Base-by-base conservation (phyloP, 2,113 vertebrate species). In the Pipa parva region DNA sequence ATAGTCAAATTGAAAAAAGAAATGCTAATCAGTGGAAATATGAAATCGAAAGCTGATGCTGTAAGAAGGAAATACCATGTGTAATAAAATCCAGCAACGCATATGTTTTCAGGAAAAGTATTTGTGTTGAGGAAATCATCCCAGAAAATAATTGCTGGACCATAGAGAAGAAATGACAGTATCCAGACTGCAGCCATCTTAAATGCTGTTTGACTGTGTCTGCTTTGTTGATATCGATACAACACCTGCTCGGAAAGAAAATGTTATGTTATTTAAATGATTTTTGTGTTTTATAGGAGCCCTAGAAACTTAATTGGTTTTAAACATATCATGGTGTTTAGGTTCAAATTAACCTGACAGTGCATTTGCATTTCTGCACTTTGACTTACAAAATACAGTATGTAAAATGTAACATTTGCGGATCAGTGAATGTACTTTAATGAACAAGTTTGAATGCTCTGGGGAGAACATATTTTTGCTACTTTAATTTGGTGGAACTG, bases 41-140 rank as follows among this genome's bases (percentile, higher is more conserved):
- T 87, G 81, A 96, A 97, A 76, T 95, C 95, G 20, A 95, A 86
- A 15, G 87, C 83, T 2, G 91, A 92, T 0, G 87, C 88, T 0
- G 83, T 81, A 58, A 93, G 83, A 3, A 94, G 86, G 75, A 93
- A 93, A 72, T 92, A 86, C 91, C 91, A 94, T 49, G 86, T 93
- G 74, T 85, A 7, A 0, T 85, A 88, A 74, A 91, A 93, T 74
- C 90, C 90, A 0, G 86, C 84, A 0, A 87, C 76, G 78, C 90
- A 93, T 7, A 93, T 59, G 52, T 42, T 56, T 0, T 1, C 72
- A 0, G 5, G 10, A 1, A 76, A 21, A 1, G 55, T 2, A 0
- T 70, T 58, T 5, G 58, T n/a, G 52, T 71, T 61, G 0, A 2
- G 2, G 26, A 90, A 25, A 0, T 33, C 6, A 72, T 89, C 85